These are phyloP conservation scores for Tenthredo notha DNA, from an alignment of 2,888 invertebrate genomes.

Conservation along the genomic window DNA sequence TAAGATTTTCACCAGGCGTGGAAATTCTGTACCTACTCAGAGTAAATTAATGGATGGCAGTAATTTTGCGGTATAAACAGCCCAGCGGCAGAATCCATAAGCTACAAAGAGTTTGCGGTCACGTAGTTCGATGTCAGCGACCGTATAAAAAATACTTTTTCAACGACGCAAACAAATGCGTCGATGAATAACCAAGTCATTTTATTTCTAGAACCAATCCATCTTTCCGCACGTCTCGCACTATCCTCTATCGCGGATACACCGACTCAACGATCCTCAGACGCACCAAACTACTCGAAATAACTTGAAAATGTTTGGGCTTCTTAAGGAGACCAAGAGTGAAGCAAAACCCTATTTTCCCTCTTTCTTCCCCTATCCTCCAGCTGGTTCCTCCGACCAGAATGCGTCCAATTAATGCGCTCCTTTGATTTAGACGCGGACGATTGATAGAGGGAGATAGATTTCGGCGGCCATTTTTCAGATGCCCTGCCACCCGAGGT, in stretches of 20 bases:
- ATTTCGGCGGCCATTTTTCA: conserved; percentile 59
- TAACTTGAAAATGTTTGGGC: conserved; percentile 48
- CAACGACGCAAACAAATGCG: conserved; percentile 75
- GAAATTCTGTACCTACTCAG: conserved; percentile 24
- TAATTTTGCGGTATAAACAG: conserved; percentile 52
- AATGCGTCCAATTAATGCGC: conserved; percentile 70
- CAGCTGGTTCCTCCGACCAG: conserved; percentile 60
- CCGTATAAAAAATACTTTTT: conserved; percentile 61
- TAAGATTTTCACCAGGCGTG: conserved; percentile 20
- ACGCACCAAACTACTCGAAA: conserved; percentile 42
- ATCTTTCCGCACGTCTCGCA: conserved; percentile 68
- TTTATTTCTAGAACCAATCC: conserved; percentile 77
- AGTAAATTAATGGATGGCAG: conserved; percentile 50
- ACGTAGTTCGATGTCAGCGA: conserved; percentile 54
- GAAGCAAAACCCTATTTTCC: background rate
- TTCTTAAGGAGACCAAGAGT: conserved; percentile 34
- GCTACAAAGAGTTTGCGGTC: conserved; percentile 38
- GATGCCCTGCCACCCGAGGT: conserved; percentile 50
- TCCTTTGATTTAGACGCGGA: conserved; percentile 66
- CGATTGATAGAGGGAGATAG: conserved; percentile 64
- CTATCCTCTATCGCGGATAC: conserved; percentile 25
- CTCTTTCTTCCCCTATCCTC: background rate
- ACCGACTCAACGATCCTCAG: background rate
- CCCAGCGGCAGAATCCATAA: conserved; percentile 12
- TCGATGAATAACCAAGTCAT: conserved; percentile 78